Conservation (phyloP, 2,113 vertebrate genomes). For the Arvicanthis niloticus region DNA sequence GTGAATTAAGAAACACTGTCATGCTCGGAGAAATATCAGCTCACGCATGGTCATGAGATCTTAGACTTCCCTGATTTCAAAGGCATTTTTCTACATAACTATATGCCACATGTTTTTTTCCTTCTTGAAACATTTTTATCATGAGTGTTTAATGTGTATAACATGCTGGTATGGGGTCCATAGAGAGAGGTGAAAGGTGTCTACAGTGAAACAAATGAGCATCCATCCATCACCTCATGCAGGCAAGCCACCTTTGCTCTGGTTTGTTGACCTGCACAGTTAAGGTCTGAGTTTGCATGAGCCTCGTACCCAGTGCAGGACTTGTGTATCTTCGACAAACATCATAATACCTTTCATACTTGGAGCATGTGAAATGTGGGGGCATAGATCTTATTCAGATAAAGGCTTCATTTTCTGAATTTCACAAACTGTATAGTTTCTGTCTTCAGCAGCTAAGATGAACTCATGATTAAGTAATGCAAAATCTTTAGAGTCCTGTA, state of each 20-base stretch:
- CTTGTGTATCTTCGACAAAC: background rate
- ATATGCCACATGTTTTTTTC: background rate
- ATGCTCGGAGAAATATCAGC: background rate
- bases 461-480: background rate
- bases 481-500: background rate
- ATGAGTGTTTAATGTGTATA: background rate
- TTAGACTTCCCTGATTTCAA: background rate
- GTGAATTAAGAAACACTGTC: background rate
- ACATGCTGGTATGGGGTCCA: background rate
- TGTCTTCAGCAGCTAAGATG: background rate
- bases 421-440: conserved; percentile 33
- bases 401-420: conserved; percentile 2
- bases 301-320: background rate
- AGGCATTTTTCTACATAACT: background rate
- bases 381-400: background rate
- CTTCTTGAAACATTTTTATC: background rate
- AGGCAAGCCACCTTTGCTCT: background rate
- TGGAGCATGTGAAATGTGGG: background rate
- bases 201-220: background rate
- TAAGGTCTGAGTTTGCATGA: background rate
- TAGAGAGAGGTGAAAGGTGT: background rate
- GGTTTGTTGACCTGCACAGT: background rate
- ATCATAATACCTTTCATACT: background rate
- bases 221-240: background rate
- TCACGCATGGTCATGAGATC: background rate